phyloP scores from a whole-genome alignment of 35 echinoderm and acorn worm species.

The Apostichopus japonicus region DNA sequence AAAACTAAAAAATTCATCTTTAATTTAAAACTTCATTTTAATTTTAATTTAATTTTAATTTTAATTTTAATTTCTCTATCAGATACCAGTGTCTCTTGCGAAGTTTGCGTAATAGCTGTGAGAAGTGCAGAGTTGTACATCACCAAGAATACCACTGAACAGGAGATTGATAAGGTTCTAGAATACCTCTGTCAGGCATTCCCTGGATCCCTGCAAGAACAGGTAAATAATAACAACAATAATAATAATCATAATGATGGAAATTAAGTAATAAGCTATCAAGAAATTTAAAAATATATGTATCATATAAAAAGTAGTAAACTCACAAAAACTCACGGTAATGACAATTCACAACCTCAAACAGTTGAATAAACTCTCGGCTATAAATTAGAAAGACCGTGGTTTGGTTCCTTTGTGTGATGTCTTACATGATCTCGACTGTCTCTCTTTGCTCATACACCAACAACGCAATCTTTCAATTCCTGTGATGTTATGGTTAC shows the following conservation, averaged over 20 bases:
- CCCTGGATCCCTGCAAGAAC: slow-evolving; percentile 10
- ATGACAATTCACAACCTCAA: no score
- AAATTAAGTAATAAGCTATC: no score
- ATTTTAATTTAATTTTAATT: not conserved
- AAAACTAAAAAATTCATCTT: not conserved
- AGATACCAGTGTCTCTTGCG: slow-evolving; percentile 20
- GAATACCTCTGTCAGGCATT: slow-evolving; percentile 18
- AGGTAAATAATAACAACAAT: not conserved
- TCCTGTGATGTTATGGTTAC: no score
- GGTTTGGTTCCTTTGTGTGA: no score
- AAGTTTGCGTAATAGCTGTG: slow-evolving; percentile 23
- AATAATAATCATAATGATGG: not conserved
- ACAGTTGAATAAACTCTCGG: no score
- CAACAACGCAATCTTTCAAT: no score
- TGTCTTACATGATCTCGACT: no score
- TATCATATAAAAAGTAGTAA: no score
- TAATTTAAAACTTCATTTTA: not conserved
- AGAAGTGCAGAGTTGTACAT: slow-evolving; percentile 41
- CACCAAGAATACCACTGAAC: slow-evolving; percentile 40
- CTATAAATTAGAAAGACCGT: no score
- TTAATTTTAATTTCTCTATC: not conserved
- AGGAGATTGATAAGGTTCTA: slow-evolving; percentile 20
- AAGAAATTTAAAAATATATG: no score
- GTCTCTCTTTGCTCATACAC: no score
- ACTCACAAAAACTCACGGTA: no score